Base-by-base conservation (phyloP, 2,113 vertebrate species). In the Charina bottae region DNA sequence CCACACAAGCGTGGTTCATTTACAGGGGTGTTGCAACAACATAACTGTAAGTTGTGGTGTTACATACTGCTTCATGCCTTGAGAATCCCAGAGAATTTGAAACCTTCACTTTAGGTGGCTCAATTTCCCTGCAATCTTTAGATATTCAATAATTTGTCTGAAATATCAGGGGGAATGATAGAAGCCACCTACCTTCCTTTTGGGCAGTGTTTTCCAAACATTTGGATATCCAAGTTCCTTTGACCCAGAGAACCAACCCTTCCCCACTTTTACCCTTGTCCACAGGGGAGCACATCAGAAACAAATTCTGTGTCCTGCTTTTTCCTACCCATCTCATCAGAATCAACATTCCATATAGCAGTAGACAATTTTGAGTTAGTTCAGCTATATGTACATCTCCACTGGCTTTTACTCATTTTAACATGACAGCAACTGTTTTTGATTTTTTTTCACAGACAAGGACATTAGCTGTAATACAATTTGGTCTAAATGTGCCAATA, bases 401-500 rank as follows among this genome's bases (percentile, higher is more conserved):
- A 68, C 28, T 68, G 64, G 28, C 15, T n/a, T 58, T 58, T 58
- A 64, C 26, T 64, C 33, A 42, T 78, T 78, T 78, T 78, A 37
- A 78, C 58, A 59, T 0, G 72, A 78, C 33, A 78, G 17, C 68
- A 78, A 42, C 7, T 78, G 3, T 1, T 1, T n/a, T n/a, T n/a
- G 6, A 49, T 68, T 68, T 78, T 78, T 19, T 8, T 11, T 28
- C 68, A 33, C 13, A 72, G n/a, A 19, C n/a, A 78, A 78, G 33
- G 33, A 37, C 26, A 87, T 53, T 95, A 95, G 91, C 95, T 92
- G 91, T 95, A 93, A 95, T 91, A 87, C 72, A 91, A 92, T 90
- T 97, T 87, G 68, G 91, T 92, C 87, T 93, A 93, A 95, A 92
- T 89, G 87, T 89, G 93, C 94, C 92, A 94, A 90, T 93, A 83